phyloP scores from a whole-genome alignment of 2,113 vertebrate species.

The Grus americana region DNA sequence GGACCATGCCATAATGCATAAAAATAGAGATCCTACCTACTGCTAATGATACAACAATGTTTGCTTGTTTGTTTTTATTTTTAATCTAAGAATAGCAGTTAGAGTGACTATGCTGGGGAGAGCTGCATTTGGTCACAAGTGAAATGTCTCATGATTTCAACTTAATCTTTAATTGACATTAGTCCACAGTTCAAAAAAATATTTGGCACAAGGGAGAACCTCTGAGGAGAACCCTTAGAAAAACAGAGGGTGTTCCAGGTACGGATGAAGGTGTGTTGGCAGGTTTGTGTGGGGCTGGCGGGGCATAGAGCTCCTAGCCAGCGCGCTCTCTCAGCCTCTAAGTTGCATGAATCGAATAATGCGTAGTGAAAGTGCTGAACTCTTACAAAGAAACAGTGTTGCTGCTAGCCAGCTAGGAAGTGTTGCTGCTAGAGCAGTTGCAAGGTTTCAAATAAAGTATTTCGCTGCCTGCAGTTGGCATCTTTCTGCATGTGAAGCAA shows the following conservation, averaged over 20 bases:
- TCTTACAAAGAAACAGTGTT: neutral
- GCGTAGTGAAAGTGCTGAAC: neutral
- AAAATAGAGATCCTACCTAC: neutral
- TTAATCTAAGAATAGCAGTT: neutral
- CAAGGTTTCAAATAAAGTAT: neutral
- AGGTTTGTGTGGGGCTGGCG: slow-evolving; percentile 33
- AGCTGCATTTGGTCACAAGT: slow-evolving; percentile 42
- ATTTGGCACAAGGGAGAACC: slow-evolving; percentile 60
- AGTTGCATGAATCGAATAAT: slow-evolving; percentile 32
- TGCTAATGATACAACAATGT: neutral
- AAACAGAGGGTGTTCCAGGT: slow-evolving; percentile 56
- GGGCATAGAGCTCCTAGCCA: neutral
- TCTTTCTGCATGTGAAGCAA: slow-evolving; percentile 39
- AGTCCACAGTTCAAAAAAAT: slow-evolving; percentile 68
- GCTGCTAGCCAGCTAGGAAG: neutral
- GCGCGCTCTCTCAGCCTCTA: neutral
- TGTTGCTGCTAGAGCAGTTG: slow-evolving; percentile 6
- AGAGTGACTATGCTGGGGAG: neutral
- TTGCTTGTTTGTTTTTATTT: neutral
- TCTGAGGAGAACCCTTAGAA: slow-evolving; percentile 57
- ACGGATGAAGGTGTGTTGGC: neutral
- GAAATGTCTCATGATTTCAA: slow-evolving; percentile 37
- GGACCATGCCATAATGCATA: neutral
- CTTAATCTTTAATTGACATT: slow-evolving; percentile 20
- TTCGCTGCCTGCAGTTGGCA: slow-evolving; percentile 29